phyloP scores from a whole-genome alignment of 2,113 vertebrate genomes.

The Leiothrix lutea region DNA sequence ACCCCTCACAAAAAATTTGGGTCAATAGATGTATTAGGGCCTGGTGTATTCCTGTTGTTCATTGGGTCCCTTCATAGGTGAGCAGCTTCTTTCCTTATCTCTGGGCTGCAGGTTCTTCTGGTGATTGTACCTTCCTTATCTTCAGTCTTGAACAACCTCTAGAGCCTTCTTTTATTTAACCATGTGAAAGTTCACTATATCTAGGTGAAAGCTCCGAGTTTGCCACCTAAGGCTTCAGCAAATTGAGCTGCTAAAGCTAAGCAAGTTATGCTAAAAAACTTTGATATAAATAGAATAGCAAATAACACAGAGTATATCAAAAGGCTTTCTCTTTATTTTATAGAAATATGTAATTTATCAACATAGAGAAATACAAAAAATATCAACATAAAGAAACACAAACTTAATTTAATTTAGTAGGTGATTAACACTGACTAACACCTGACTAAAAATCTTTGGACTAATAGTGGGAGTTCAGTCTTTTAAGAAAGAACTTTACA shows the following conservation, averaged over 20 bases:
- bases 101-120: neutral
- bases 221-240: neutral
- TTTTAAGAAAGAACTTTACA: neutral
- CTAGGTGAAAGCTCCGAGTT: neutral
- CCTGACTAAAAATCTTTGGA: neutral
- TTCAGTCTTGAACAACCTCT: neutral
- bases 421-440: neutral
- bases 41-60: neutral
- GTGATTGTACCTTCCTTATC: neutral
- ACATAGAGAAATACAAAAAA: neutral
- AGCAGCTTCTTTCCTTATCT: neutral
- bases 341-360: neutral
- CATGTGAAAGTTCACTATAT: neutral
- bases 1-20: fast-evolving
- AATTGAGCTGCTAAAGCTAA: neutral
- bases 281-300: neutral
- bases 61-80: neutral
- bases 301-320: neutral
- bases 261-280: neutral
- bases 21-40: neutral
- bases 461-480: neutral
- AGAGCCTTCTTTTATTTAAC: neutral
- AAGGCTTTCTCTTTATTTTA: neutral
- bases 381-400: neutral
- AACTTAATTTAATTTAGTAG: neutral